Percentiles rank a stretch among this genome's conserved stretches.
Evolutionary conservation across 1,140 invertebrate species (phyloP).

Genomic region (Orius laevigatus): DNA sequence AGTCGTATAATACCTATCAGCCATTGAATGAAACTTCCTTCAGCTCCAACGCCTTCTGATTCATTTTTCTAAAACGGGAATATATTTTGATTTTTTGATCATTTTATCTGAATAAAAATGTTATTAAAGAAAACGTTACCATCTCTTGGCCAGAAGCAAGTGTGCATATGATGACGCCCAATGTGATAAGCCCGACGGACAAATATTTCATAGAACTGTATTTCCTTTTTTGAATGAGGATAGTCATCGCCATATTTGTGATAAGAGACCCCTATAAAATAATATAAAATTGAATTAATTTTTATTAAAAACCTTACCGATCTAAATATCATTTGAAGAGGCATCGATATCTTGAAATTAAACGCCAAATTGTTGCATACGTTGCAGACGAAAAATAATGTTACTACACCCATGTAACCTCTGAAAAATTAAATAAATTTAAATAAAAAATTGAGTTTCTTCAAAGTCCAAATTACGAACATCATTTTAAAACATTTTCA

Average conservation of each 20-base stretch:
- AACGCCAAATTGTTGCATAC: conserved; percentile 94
- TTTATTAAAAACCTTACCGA: conserved; percentile 45
- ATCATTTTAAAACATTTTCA: too few relatives aligned
- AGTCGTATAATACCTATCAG: too few relatives aligned
- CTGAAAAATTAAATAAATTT: conserved; percentile 3
- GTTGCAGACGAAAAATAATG: conserved; percentile 58
- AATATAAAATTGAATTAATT: not conserved
- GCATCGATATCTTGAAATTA: conserved; percentile 94
- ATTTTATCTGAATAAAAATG: not conserved
- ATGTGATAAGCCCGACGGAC: conserved; percentile 81
- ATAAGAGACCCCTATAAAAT: conserved; percentile 74
- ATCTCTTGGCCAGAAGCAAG: conserved; percentile 65
- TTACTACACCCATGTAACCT: not conserved
- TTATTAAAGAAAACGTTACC: conserved; percentile 17
- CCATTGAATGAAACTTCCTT: too few relatives aligned
- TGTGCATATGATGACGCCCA: conserved; percentile 84
- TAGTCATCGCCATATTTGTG: conserved; percentile 91
- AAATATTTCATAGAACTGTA: conserved; percentile 79
- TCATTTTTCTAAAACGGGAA: not conserved
- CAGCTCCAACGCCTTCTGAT: too few relatives aligned
- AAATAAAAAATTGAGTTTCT: too few relatives aligned
- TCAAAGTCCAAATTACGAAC: too few relatives aligned
- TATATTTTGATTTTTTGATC: too few relatives aligned
- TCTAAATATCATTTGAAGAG: conserved; percentile 96
- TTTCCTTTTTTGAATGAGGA: conserved; percentile 70